Percentiles rank a stretch among this genome's conserved stretches.
Evolutionary conservation across 2,113 vertebrate genomes (phyloP).

Genomic region (Pao palembangensis): DNA sequence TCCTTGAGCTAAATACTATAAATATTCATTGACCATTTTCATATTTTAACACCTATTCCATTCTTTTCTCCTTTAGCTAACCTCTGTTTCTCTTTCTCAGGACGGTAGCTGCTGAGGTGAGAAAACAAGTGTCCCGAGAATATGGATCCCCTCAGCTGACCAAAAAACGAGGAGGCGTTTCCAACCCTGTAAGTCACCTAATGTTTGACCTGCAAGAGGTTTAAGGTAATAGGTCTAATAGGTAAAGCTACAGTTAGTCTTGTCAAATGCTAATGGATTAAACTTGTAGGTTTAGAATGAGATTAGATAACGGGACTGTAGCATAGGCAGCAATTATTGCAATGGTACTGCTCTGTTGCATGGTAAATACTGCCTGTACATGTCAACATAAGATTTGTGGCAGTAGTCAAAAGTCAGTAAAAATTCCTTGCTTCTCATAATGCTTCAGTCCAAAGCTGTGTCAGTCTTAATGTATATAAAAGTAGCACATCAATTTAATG

Average conservation of each 20-base stretch:
- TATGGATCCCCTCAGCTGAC: constrained; percentile 85
- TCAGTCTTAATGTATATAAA: too few relatives aligned
- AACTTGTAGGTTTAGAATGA: neutral
- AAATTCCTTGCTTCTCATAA: neutral
- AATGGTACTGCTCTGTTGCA: too few relatives aligned
- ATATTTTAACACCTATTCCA: neutral
- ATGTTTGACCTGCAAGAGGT: constrained; percentile 24
- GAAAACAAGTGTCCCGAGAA: constrained; percentile 88
- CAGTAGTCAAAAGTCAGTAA: neutral
- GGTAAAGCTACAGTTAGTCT: constrained; percentile 16
- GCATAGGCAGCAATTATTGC: neutral
- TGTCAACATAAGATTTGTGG: too few relatives aligned
- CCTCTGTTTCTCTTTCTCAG: constrained; percentile 52
- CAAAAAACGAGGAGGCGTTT: constrained; percentile 77
- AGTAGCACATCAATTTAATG: neutral
- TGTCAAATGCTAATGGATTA: constrained; percentile 10
- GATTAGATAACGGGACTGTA: neutral
- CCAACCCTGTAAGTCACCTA: constrained; percentile 78
- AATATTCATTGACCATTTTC: neutral
- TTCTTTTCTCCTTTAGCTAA: constrained; percentile 5
- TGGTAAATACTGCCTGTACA: too few relatives aligned
- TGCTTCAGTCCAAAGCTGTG: neutral
- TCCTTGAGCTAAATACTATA: neutral
- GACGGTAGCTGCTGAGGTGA: constrained; percentile 86
- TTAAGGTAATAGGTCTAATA: neutral